Evolutionary conservation across 2,888 invertebrate species (phyloP), one percentile per base, ranked within the genome.

Genomic region (Cancer borealis): DNA sequence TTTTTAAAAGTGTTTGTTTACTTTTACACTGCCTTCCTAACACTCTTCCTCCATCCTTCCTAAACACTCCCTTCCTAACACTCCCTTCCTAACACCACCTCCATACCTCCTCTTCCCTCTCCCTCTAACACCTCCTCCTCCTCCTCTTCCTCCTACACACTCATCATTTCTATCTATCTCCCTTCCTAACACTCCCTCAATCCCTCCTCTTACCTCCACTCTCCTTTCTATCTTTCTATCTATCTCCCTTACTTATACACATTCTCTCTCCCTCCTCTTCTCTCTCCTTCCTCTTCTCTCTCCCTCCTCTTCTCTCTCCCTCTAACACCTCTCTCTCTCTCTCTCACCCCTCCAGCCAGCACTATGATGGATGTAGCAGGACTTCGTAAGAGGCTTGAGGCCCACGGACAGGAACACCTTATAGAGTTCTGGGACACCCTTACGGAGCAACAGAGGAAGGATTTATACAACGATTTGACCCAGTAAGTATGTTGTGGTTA

Each of bases 381-480:
- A 10, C 92, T 96, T 45, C 95, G 95, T 10, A 66, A 91, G 54
- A 93, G 94, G 26, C 97, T 98, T 95, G 96, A 97, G 91, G 96
- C 97, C 96, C 97, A 98, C 96, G 97, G 97, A 93, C 99, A 99
- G 97, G 98, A 98, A 96, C 99, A 99, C 96, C 97, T 99, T 96
- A 97, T 99, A 54, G 97, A 97, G 96, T 98, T 98, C 97, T 99
- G 98, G 98, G 97, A 98, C 96, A 97, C 98, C 96, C 96, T 99
- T 45, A 97, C 97, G 46, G 97, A 97, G 84, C 97, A 97, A 92
- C 97, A 98, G 96, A 97, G 97, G 96, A 97, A 97, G 93, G 96
- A 97, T 88, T 97, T 98, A 94, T 96, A 97, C 84, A 96, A 97
- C 91, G 98, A 98, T 96, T 97, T 99, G 93, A 96, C 97, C 88